These are phyloP conservation scores for Scrobipalpa costella DNA, from an alignment of 2,888 invertebrate species.

Conservation along the genomic window DNA sequence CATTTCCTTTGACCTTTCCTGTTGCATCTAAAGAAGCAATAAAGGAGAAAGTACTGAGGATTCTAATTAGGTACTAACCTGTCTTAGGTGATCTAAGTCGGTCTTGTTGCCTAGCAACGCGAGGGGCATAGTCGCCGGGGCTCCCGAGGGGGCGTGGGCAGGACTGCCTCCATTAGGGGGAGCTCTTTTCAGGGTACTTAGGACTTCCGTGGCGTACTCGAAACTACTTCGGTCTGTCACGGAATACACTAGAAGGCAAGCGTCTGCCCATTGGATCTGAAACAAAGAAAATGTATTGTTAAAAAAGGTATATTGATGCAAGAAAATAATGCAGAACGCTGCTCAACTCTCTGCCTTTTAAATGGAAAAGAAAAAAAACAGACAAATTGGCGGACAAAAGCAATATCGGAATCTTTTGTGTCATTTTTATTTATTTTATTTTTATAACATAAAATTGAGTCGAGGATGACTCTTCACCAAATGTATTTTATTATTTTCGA, in stretches of 20 bases:
- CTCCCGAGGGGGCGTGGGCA: conserved; percentile 81
- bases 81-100: conserved; percentile 88
- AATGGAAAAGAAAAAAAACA: not conserved
- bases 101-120: conserved; percentile 90
- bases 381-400: not conserved
- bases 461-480: not conserved
- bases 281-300: conserved; percentile 45
- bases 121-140: conserved; percentile 76
- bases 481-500: not conserved
- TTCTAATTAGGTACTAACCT: conserved; percentile 82
- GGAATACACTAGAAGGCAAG: conserved; percentile 88
- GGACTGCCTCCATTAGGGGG: conserved; percentile 77
- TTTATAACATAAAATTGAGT: not conserved
- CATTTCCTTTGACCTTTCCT: not conserved
- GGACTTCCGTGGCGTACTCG: conserved; percentile 84
- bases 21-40: not conserved
- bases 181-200: conserved; percentile 82
- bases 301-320: too few relatives aligned
- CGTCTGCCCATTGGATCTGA: conserved; percentile 89
- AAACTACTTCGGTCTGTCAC: conserved; percentile 87
- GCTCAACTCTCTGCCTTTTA: too few relatives aligned
- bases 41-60: not conserved
- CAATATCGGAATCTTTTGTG: not conserved
- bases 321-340: too few relatives aligned
- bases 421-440: too few relatives aligned